Evolutionary conservation across 2,888 invertebrate genomes (phyloP).

Genomic region (Agrenia bidenticulata): DNA sequence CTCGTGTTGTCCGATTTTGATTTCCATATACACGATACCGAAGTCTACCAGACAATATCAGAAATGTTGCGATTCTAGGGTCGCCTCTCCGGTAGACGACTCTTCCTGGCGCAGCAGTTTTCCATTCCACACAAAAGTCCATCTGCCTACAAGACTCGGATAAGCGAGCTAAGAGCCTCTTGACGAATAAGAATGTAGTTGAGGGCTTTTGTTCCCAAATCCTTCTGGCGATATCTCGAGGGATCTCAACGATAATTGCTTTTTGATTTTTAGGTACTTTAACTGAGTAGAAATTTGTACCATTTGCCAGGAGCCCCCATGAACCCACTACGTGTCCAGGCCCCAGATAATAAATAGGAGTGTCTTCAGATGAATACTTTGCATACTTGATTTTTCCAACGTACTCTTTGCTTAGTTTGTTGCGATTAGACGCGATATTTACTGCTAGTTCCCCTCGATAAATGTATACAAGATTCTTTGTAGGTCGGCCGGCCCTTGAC

Average conservation of each 20-base stretch:
- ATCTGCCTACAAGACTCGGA: neutral
- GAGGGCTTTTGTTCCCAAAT: neutral
- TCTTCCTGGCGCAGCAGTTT: neutral
- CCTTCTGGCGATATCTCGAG: neutral
- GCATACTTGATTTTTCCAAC: neutral
- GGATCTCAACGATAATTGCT: slow-evolving; percentile 1
- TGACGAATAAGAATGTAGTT: neutral
- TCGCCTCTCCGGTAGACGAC: slow-evolving; percentile 4
- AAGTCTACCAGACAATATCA: slow-evolving; percentile 2
- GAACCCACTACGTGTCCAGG: neutral
- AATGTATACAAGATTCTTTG: slow-evolving; percentile 5
- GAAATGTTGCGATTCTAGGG: neutral
- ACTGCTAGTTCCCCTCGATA: neutral
- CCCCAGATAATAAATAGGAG: neutral
- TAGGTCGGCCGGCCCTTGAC: neutral
- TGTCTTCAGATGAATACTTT: neutral
- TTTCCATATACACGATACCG: neutral
- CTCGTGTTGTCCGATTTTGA: neutral
- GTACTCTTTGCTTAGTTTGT: neutral
- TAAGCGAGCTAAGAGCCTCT: neutral
- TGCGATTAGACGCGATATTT: neutral
- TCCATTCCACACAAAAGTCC: slow-evolving; percentile 6
- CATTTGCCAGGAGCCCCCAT: slow-evolving; percentile 1
- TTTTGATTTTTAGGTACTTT: neutral
- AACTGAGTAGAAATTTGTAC: neutral